These are phyloP conservation scores for Oconnorella tubifera DNA, from an alignment of 2,888 invertebrate species.

Conservation along the genomic window DNA sequence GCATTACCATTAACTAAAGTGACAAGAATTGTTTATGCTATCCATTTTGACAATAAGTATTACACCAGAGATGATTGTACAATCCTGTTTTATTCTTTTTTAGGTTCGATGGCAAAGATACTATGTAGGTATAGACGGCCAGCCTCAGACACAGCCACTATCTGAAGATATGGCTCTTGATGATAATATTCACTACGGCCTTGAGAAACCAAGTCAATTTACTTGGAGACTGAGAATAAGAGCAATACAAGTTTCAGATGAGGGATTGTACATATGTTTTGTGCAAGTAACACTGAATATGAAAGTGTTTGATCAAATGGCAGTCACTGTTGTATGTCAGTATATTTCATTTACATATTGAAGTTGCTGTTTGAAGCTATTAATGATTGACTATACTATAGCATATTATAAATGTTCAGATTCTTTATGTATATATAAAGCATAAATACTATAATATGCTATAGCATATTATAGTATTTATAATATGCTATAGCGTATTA, in stretches of 20 bases:
- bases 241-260: slow-evolving; percentile 25
- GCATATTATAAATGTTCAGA: no score
- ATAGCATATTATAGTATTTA: no score
- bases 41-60: no score
- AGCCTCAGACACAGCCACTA: slow-evolving; percentile 16
- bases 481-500: no score
- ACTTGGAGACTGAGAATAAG: slow-evolving; percentile 35
- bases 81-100: no score
- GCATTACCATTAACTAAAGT: no score
- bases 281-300: slow-evolving; percentile 29
- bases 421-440: no score
- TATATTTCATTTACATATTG: not conserved
- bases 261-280: slow-evolving; percentile 36
- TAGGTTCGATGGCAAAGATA: slow-evolving; percentile 31
- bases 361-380: no score
- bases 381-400: no score
- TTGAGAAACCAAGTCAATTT: slow-evolving; percentile 36
- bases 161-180: slow-evolving; percentile 30
- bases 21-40: no score
- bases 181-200: slow-evolving; percentile 34
- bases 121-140: slow-evolving; percentile 6
- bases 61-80: no score
- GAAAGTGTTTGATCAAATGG: not conserved
- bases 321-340: not conserved
- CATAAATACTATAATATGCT: no score